These are phyloP conservation scores for Acrobasis consociella DNA, from an alignment of 2,888 invertebrate genomes.

Conservation along the genomic window DNA sequence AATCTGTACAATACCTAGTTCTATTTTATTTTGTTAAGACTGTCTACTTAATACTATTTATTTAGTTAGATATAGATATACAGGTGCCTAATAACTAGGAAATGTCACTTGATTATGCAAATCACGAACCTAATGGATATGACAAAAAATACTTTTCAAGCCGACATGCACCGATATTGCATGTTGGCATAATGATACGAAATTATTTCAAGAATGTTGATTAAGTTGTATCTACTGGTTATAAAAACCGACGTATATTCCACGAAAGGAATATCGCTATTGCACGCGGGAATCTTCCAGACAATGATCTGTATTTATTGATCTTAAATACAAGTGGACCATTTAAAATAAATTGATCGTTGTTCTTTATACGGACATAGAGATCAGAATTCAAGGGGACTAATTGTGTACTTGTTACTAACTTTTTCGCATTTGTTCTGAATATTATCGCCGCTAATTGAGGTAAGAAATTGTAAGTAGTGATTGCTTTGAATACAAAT, in stretches of 20 bases:
- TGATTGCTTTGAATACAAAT: neutral
- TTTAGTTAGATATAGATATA: too few species aligned
- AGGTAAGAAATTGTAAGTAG: neutral
- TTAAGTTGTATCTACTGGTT: neutral
- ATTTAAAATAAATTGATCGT: conserved; percentile 14
- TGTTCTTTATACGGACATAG: conserved; percentile 19
- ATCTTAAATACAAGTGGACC: conserved; percentile 10
- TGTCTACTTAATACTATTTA: too few species aligned
- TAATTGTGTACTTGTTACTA: conserved; percentile 6
- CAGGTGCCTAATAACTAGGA: too few species aligned
- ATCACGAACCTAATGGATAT: too few species aligned
- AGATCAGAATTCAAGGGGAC: conserved; percentile 39
- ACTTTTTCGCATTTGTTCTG: neutral
- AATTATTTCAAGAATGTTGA: conserved; percentile 8
- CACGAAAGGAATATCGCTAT: neutral
- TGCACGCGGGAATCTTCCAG: neutral
- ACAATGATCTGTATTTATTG: neutral
- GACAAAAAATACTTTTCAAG: neutral
- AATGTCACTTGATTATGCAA: too few species aligned
- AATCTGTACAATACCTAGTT: too few species aligned
- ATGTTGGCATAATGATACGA: conserved; percentile 24
- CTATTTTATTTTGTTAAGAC: too few species aligned
- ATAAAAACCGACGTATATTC: neutral
- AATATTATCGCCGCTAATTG: neutral
- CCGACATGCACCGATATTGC: neutral